Evolutionary conservation across 2,888 invertebrate genomes (phyloP).

Genomic region (Drosophila gaucha): DNA sequence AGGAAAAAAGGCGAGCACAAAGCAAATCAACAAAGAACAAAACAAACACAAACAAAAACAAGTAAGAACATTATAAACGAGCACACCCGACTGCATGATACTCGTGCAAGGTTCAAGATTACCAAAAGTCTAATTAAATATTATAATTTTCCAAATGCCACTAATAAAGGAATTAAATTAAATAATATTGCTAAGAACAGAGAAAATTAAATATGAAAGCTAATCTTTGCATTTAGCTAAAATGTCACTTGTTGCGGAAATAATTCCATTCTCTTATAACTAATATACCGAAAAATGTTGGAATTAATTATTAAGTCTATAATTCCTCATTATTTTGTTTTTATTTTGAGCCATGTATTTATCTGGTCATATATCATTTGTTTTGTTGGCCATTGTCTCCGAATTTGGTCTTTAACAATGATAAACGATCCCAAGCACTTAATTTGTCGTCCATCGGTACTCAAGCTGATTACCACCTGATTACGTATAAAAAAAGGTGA

Average conservation of each 20-base stretch:
- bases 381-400: slow-evolving; percentile 16
- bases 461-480: slow-evolving; percentile 27
- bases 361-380: slow-evolving; percentile 33
- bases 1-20: slow-evolving; percentile 35
- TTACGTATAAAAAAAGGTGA: slow-evolving; percentile 35
- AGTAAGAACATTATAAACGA: neutral
- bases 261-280: slow-evolving; percentile 17
- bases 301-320: slow-evolving; percentile 5
- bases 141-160: no score
- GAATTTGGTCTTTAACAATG: slow-evolving; percentile 28
- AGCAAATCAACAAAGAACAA: slow-evolving; percentile 36
- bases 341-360: slow-evolving; percentile 13
- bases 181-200: no score
- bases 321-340: slow-evolving; percentile 26
- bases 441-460: slow-evolving; percentile 30
- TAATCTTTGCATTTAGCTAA: slow-evolving; percentile 50
- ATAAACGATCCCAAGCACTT: slow-evolving; percentile 39
- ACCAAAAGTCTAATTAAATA: no score
- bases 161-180: no score
- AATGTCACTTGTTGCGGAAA: slow-evolving; percentile 49
- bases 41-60: slow-evolving; percentile 24
- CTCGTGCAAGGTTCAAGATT: neutral
- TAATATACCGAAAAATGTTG: slow-evolving; percentile 2
- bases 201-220: slow-evolving; percentile 36
- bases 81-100: neutral